Evolutionary conservation across 2,888 invertebrate genomes (phyloP), one percentile per base, ranked within the genome.

Genomic region (Leucoma salicis): DNA sequence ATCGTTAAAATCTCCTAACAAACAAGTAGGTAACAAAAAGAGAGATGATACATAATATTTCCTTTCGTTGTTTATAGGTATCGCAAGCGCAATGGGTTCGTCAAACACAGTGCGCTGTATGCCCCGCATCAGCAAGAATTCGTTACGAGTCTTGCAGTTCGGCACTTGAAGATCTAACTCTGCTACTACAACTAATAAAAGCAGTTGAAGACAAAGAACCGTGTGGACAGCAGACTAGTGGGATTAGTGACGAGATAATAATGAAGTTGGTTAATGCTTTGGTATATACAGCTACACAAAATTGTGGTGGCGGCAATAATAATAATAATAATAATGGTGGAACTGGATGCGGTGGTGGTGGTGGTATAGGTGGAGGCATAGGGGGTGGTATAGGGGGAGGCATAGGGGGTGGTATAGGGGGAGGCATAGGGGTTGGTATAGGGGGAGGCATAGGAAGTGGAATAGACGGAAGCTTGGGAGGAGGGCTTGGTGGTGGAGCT

Each of bases 231-330:
- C 42, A 38, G 6, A 50, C 48, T 25, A 42, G 39, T 14, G 48
- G 57, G 4, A 53, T 73, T 7, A 72, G 74, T 16, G 82, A 83
- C 44, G 78, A 77, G 39, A 66, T 85, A 11, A 78, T 85, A 6
- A 62, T 76, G 52, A 82, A 78, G 46, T 58, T 85, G 21, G 70
- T 84, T 8, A 81, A 83, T 38, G 85, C 83, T 6, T 53, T 85
- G 14, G 70, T 85, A 13, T 72, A 68, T 16, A 76, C 74, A 2
- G 70, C 78, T 8, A 73, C 78, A 1, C 71, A 74, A 31, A 66
- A 62, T 46, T 65, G 70, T 39, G 58, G 54, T 8, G 46, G 53
- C 56, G 24, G 39, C 6, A 15, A 12, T 28, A 13, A 14, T 14
- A 13, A 8, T n/a, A 36, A 46, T 11, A 39, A 42, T 5, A 49